Conservation (phyloP, 2,888 invertebrate genomes). For the Philereme vetulata region DNA sequence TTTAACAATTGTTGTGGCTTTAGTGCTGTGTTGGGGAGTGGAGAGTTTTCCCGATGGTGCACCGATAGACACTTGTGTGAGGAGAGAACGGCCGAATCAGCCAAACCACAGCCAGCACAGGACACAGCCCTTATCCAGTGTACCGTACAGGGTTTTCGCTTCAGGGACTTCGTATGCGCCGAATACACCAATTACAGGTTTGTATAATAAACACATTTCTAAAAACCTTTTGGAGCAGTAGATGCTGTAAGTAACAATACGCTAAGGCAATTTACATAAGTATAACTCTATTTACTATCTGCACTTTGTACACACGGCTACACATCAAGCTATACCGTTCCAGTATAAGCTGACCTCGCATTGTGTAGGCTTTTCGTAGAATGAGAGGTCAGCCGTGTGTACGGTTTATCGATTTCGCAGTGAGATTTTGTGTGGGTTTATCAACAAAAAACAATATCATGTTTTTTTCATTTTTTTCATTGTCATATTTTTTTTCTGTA, state of each 20-base stretch:
- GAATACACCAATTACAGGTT: slow-evolving; percentile 88
- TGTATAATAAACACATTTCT: slow-evolving; percentile 30
- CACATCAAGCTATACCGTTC: no score
- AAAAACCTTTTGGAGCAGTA: background rate
- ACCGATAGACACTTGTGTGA: slow-evolving; percentile 91
- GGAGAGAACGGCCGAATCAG: slow-evolving; percentile 88
- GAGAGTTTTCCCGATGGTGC: slow-evolving; percentile 91
- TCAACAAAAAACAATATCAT: no score
- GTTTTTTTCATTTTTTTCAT: no score
- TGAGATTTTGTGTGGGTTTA: no score
- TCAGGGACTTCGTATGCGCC: slow-evolving; percentile 86
- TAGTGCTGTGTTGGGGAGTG: slow-evolving; percentile 64
- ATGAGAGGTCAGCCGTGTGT: no score
- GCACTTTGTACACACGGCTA: no score
- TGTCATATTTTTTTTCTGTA: no score
- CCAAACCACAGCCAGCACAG: slow-evolving; percentile 91
- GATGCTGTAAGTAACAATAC: no score
- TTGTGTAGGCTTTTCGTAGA: no score
- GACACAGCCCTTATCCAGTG: slow-evolving; percentile 85
- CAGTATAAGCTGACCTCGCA: no score
- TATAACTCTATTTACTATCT: no score
- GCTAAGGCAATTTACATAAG: background rate
- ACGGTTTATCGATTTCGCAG: no score
- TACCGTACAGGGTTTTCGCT: slow-evolving; percentile 88
- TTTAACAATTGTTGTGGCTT: slow-evolving; percentile 55